phyloP scores from a whole-genome alignment of 2,888 invertebrate species.

The Amblyjoppa fuscipennis region DNA sequence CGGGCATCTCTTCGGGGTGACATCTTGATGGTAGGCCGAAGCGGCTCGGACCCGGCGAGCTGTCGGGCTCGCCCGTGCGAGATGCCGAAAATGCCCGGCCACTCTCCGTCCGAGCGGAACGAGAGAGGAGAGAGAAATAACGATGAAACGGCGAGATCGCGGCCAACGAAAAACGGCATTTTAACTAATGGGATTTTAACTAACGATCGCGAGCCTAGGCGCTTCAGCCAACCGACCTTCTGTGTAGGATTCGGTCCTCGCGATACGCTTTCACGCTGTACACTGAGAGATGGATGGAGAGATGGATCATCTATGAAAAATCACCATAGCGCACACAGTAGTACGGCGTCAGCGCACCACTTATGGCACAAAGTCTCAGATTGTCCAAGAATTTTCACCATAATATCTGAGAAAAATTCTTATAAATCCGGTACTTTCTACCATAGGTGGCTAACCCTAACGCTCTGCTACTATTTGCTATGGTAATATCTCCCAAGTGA shows the following conservation, averaged over 20 bases:
- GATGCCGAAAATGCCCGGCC: conserved; percentile 55
- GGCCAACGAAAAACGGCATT: conserved; percentile 76
- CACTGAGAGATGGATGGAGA: neutral
- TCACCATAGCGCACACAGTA: too few species aligned
- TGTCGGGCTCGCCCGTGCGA: conserved; percentile 39
- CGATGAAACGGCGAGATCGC: conserved; percentile 29
- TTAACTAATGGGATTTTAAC: conserved; percentile 83
- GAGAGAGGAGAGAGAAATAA: conserved; percentile 16
- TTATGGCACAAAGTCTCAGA: too few species aligned
- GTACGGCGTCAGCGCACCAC: too few species aligned
- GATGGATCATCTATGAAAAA: too few species aligned
- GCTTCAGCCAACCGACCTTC: conserved; percentile 37
- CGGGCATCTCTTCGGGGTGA: conserved; percentile 79
- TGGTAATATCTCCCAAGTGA: too few species aligned
- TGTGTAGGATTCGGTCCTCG: conserved; percentile 56
- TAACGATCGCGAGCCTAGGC: conserved; percentile 76
- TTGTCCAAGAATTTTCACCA: too few species aligned
- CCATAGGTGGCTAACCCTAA: too few species aligned
- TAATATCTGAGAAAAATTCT: too few species aligned
- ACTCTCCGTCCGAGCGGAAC: conserved; percentile 21
- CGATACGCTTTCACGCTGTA: conserved; percentile 36
- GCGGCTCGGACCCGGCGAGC: conserved; percentile 43
- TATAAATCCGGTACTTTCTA: too few species aligned
- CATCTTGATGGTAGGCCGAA: conserved; percentile 77
- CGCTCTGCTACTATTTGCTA: too few species aligned